phyloP scores from a whole-genome alignment of 2,797 vertebrate genomes.

The Denticeps clupeoides region DNA sequence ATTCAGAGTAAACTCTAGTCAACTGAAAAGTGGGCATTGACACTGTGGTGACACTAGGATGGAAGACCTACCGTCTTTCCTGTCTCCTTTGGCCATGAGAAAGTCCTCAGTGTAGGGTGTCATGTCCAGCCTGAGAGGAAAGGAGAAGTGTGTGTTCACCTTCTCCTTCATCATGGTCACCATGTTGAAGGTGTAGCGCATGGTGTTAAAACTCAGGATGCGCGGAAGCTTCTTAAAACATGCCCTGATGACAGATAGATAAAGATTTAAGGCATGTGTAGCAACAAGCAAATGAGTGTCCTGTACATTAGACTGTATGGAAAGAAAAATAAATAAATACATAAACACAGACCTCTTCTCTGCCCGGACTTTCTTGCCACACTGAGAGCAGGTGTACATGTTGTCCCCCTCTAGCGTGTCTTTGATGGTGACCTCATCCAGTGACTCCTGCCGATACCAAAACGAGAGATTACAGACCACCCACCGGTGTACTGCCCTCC shows the following conservation, averaged over 20 bases:
- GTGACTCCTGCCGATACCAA: slow-evolving; percentile 82
- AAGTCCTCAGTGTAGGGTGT: slow-evolving; percentile 97
- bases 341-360: slow-evolving; percentile 75
- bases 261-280: not conserved
- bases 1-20: too few relatives aligned
- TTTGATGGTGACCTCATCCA: slow-evolving; percentile 98
- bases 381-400: slow-evolving; percentile 98
- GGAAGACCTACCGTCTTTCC: slow-evolving; percentile 87
- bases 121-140: slow-evolving; percentile 95
- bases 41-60: too few relatives aligned
- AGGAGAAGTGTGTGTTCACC: slow-evolving; percentile 97
- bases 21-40: too few relatives aligned
- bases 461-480: too few relatives aligned
- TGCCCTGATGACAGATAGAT: slow-evolving; percentile 56
- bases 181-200: slow-evolving; percentile 99
- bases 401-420: slow-evolving; percentile 97
- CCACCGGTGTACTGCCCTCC: too few relatives aligned
- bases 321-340: not conserved
- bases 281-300: not conserved
- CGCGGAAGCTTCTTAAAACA: slow-evolving; percentile 97
- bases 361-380: slow-evolving; percentile 92
- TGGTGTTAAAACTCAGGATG: slow-evolving; percentile 98
- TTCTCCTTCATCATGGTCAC: slow-evolving; percentile 99
- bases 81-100: slow-evolving; percentile 94
- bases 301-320: not conserved